Base-by-base conservation (phyloP, 2,797 vertebrate genomes). In the Rhinichthys osculus region DNA sequence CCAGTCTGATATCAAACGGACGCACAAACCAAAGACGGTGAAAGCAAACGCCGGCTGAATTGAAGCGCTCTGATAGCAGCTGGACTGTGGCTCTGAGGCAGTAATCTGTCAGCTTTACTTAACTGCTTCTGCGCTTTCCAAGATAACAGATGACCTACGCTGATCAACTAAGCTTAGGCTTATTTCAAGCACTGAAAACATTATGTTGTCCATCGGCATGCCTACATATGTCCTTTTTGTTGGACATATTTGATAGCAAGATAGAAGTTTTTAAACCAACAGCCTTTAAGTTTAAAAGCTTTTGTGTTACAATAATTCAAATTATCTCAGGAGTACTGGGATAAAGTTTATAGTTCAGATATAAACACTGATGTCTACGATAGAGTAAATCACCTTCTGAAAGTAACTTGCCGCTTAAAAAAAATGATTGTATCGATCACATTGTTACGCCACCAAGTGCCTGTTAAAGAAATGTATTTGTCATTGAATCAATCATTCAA, bases 121-220 rank as follows among this genome's bases (percentile, higher is more conserved):
- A 85, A 78, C 73, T 66, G 84, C 81, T 86, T 57, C 72, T 79
- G 47, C 7, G 50, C 83, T 87, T 76, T 84, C 83, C 64, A 76
- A 87, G 84, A 87, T 78, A 86, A 88, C 83, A 30, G 83, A 85
- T 85, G 77, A 86, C 78, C 82, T 67, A 50, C 3, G 17, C 82
- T 83, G 85, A 88, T 88, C 85, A 88, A 86, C 86, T 82, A 84
- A 88, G 83, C 76, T 77, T 52, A 84, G 64, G 71, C 87, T 88
- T 70, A 85, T 84, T 83, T 87, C 40, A 76, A 81, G 83, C 78
- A 30, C 67, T 84, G 79, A 70, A 84, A 81, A 88, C 82, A 62
- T 77, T 21, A 79, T 86, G 69, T 57, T 81, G 71, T 79, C 87
- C 87, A 83, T 81, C 64, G 83, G 79, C 64, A 78, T 33, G 69